Base-by-base conservation (phyloP, 2,797 vertebrate species). In the Halcyon chelicuti region DNA sequence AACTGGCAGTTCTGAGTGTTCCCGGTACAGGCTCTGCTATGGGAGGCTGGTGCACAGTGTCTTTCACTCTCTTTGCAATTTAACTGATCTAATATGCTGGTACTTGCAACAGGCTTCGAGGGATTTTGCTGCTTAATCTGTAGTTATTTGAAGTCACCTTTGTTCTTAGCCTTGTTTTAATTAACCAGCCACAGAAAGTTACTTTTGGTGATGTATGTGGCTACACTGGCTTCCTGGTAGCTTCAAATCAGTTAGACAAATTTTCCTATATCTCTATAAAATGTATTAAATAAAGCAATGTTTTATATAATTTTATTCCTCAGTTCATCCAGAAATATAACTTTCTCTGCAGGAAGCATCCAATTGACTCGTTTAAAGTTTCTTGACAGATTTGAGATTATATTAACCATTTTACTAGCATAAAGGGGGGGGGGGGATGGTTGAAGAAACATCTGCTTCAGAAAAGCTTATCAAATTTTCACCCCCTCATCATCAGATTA, bases 361-460 rank as follows among this genome's bases (percentile, higher is more conserved):
- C 61, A 83, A 58, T 39, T 71, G 55, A 62, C 33, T 79, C 39
- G 11, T 73, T 85, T 84, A 66, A 80, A 67, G 18, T 42, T 88
- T 75, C 58, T 78, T 84, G 55, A 31, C 31, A 86, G 18, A 35
- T 63, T 76, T 61, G 83, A 68, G 74, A 91, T 87, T 65, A 10
- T n/a, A 86, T 77, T 87, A 86, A 51, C 19, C 8, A 6, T 81
- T 96, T 84, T 78, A 26, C 55, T 44, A 57, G 39, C 1, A 0
- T 68, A 65, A 80, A 80, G 7, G 5, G 23, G 35, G 35, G 35
- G 35, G 35, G 35, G 31, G 21, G 20, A 80, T 51, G 61, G 33
- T 39, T 62, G 72, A 73, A 85, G 81, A 95, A 93, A 66, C 79
- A 91, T 73, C 55, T 90, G 47, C 62, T 90, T 88, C 18, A 11